Evolutionary conservation across 2,888 invertebrate genomes (phyloP).

Genomic region (Hypsopygia costalis): DNA sequence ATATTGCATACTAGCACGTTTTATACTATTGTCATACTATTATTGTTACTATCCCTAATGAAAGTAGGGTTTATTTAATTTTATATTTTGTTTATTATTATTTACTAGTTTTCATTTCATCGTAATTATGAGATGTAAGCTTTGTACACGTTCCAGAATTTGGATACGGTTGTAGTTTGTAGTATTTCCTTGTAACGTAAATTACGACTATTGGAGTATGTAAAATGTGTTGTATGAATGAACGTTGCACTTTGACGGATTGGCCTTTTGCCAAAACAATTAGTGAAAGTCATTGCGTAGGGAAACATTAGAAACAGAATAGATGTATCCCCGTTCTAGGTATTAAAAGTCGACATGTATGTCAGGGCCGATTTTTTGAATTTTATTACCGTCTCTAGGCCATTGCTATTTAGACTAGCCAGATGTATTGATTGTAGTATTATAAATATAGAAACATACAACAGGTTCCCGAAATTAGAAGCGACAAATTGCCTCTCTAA

Average conservation of each 20-base stretch:
- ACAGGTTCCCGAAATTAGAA: too few relatives aligned
- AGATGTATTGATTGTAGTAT: conserved; percentile 4
- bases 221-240: conserved; percentile 33
- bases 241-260: conserved; percentile 34
- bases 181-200: neutral
- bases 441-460: too few relatives aligned
- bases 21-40: too few relatives aligned
- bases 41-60: too few relatives aligned
- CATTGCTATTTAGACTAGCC: conserved; percentile 44
- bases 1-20: too few relatives aligned
- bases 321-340: conserved; percentile 31
- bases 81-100: too few relatives aligned
- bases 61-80: too few relatives aligned
- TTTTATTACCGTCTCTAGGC: conserved; percentile 54
- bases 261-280: conserved; percentile 53
- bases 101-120: too few relatives aligned
- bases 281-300: conserved; percentile 47
- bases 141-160: neutral
- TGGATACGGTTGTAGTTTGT: neutral
- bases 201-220: conserved; percentile 2
- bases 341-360: conserved; percentile 38
- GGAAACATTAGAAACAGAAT: conserved; percentile 31
- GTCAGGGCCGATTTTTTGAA: conserved; percentile 54
- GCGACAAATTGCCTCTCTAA: too few relatives aligned
- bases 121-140: too few relatives aligned